Evolutionary conservation across 1,140 invertebrate genomes (phyloP).

Genomic region (Armadillidium nasatum): DNA sequence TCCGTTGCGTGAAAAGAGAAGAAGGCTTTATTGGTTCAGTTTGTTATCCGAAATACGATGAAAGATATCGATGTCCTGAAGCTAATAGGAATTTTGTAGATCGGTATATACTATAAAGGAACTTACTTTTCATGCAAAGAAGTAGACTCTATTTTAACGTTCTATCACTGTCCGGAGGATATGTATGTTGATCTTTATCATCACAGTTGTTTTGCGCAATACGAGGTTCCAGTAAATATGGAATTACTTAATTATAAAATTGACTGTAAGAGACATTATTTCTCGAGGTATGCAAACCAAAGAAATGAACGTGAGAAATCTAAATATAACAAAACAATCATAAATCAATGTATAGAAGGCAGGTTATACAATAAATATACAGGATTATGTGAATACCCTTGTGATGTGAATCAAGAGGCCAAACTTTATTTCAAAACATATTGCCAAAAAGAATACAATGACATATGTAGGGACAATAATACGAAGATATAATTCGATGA

Average conservation of each 20-base stretch:
- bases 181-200: slow-evolving; percentile 20
- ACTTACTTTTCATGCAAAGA: slow-evolving; percentile 30
- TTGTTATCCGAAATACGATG: slow-evolving; percentile 24
- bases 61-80: slow-evolving; percentile 17
- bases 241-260: slow-evolving; percentile 23
- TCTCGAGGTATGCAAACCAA: slow-evolving; percentile 26
- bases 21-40: slow-evolving; percentile 29
- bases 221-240: slow-evolving; percentile 23
- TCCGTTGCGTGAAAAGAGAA: too few species aligned
- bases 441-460: too few species aligned
- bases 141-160: slow-evolving; percentile 5
- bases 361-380: slow-evolving; percentile 30
- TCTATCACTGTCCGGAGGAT: slow-evolving; percentile 34
- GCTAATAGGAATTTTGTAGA: slow-evolving; percentile 30
- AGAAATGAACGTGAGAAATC: slow-evolving; percentile 31
- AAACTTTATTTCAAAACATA: not conserved
- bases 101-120: slow-evolving; percentile 18
- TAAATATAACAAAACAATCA: too few species aligned
- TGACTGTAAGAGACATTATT: slow-evolving; percentile 30
- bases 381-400: slow-evolving; percentile 31
- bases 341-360: slow-evolving; percentile 19
- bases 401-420: not conserved
- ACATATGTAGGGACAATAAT: too few species aligned
- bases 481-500: too few species aligned
- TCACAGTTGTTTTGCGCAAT: slow-evolving; percentile 24